Conservation (phyloP, 2,888 invertebrate genomes). For the Troilus luridus region DNA sequence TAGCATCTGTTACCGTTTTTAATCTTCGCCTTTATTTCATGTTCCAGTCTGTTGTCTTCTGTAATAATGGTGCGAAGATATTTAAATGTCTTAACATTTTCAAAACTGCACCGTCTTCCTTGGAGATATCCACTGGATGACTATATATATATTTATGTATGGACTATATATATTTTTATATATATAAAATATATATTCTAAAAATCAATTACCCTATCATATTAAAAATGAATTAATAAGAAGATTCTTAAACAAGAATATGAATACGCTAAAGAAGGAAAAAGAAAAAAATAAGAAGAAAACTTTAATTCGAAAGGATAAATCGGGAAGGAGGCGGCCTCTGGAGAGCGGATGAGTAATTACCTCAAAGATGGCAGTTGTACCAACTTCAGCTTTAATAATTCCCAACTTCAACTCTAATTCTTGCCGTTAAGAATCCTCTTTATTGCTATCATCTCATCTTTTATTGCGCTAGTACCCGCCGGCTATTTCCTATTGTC, state of each 20-base stretch:
- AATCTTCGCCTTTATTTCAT: no score
- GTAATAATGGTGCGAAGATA: no score
- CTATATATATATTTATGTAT: no score
- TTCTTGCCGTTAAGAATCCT: background rate
- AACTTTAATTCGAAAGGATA: constrained; percentile 16
- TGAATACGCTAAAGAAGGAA: background rate
- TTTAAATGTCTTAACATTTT: no score
- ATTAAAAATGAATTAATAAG: background rate
- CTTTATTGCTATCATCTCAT: constrained; percentile 13
- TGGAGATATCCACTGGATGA: no score
- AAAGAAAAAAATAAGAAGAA: background rate
- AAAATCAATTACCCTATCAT: background rate
- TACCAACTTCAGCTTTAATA: background rate
- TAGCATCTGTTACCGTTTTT: no score
- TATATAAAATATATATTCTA: background rate
- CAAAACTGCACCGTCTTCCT: no score
- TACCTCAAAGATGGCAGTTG: background rate
- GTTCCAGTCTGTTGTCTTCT: no score
- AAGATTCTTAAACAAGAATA: background rate
- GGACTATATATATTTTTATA: no score
- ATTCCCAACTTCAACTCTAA: background rate
- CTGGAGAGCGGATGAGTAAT: background rate
- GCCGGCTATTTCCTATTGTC: background rate
- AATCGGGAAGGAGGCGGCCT: background rate
- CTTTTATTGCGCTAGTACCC: background rate